Percentiles rank a stretch among this genome's conserved stretches.
Evolutionary conservation across 2,888 invertebrate species (phyloP).

Genomic region (Alloplasta piceator): DNA sequence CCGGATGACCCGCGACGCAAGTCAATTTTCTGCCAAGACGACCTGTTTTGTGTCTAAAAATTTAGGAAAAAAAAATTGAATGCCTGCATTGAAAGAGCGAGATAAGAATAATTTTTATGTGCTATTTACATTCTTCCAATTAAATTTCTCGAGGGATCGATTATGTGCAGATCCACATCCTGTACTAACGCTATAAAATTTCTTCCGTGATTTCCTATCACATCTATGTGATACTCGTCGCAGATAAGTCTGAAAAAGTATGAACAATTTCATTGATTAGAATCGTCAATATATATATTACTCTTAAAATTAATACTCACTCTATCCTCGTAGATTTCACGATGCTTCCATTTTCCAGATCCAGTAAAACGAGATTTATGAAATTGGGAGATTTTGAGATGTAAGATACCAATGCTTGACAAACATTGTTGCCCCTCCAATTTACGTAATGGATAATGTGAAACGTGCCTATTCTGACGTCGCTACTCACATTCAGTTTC

Average conservation of each 20-base stretch:
- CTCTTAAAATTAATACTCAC: constrained; percentile 61
- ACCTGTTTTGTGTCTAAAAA: constrained; percentile 71
- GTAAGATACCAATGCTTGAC: constrained; percentile 75
- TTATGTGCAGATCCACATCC: constrained; percentile 74
- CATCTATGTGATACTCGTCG: constrained; percentile 78
- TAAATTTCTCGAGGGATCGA: constrained; percentile 76
- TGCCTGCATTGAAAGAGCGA: not conserved
- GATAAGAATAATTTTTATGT: not conserved
- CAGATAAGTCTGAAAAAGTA: constrained; percentile 65
- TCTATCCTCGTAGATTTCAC: constrained; percentile 66
- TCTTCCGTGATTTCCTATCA: constrained; percentile 79
- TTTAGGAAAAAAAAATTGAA: not conserved
- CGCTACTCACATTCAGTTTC: constrained; percentile 70
- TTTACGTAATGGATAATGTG: constrained; percentile 75
- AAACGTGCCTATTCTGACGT: constrained; percentile 77
- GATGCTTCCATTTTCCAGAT: constrained; percentile 74
- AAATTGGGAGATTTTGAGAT: constrained; percentile 64
- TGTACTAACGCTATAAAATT: constrained; percentile 79
- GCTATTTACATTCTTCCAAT: constrained; percentile 71
- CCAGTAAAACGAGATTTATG: constrained; percentile 72
- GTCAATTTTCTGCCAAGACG: constrained; percentile 83
- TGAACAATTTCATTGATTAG: constrained; percentile 17
- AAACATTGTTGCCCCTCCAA: constrained; percentile 65
- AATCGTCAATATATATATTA: not conserved
- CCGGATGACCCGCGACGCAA: constrained; percentile 88